Evolutionary conservation across 2,797 vertebrate genomes (phyloP).

Genomic region (Acestrorhynchus altus): DNA sequence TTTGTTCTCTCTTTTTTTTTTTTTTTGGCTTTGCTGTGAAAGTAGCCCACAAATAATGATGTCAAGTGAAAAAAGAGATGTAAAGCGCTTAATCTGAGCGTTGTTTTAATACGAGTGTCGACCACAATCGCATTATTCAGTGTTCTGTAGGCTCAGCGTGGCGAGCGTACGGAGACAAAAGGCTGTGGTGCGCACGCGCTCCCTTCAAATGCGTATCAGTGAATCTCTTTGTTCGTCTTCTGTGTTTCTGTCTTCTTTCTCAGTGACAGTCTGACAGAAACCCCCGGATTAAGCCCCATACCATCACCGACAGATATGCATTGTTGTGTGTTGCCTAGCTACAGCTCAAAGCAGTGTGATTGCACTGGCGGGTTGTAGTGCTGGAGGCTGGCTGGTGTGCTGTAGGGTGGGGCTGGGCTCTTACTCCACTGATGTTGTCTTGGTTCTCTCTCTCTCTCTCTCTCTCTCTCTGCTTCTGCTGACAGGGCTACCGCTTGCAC

Average conservation of each 20-base stretch:
- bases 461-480: background rate
- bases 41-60: background rate
- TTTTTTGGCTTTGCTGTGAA: background rate
- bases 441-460: background rate
- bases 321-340: constrained; percentile 54
- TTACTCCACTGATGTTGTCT: background rate
- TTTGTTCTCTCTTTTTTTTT: too few relatives aligned
- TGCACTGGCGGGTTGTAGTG: background rate
- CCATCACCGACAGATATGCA: constrained; percentile 34
- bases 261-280: constrained; percentile 14
- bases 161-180: background rate
- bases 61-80: background rate
- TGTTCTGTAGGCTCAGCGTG: constrained; percentile 3
- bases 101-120: constrained; percentile 14
- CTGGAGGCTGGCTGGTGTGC: constrained; percentile 19
- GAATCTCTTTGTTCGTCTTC: constrained; percentile 32
- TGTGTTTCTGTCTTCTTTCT: constrained; percentile 20
- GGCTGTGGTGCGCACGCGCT: background rate
- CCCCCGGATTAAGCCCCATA: constrained; percentile 46
- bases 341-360: constrained; percentile 37
- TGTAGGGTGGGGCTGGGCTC: constrained; percentile 15
- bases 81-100: background rate
- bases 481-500: background rate
- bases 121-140: constrained; percentile 8
- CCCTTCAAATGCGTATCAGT: constrained; percentile 27